Conservation (phyloP, 2,888 invertebrate species). For the Dilophus febrilis region DNA sequence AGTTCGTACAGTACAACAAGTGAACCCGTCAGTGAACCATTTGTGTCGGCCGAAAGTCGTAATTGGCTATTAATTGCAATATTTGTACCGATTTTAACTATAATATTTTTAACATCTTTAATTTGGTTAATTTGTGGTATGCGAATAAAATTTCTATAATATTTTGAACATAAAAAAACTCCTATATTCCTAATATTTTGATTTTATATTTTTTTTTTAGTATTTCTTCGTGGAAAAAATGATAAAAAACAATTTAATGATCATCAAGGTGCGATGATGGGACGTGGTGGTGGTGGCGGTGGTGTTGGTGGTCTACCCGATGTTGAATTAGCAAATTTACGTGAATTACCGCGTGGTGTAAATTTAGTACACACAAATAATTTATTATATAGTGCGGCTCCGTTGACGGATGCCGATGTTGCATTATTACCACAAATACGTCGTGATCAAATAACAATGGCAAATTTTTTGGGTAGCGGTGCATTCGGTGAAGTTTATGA, state of each 20-base stretch:
- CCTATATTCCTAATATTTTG: conserved; percentile 28
- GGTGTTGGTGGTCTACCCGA: conserved; percentile 53
- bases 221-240: conserved; percentile 42
- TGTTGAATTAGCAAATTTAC: conserved; percentile 69
- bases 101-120: conserved; percentile 7
- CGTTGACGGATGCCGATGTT: conserved; percentile 59
- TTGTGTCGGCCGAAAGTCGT: conserved; percentile 23
- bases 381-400: conserved; percentile 52
- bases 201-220: conserved; percentile 25
- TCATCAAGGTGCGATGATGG: conserved; percentile 23
- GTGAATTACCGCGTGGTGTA: conserved; percentile 54
- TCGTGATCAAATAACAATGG: conserved; percentile 69
- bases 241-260: conserved; percentile 52
- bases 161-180: conserved; percentile 16
- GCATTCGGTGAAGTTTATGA: conserved; percentile 97
- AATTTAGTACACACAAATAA: conserved; percentile 69
- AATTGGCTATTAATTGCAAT: conserved; percentile 41
- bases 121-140: conserved; percentile 1
- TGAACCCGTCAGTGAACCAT: conserved; percentile 30
- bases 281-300: too few species aligned
- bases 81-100: conserved; percentile 38
- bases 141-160: too few species aligned
- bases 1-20: conserved; percentile 57
- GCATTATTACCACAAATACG: conserved; percentile 71
- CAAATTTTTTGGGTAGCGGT: conserved; percentile 83